Base-by-base conservation (phyloP, 2,888 invertebrate genomes). In the Volucella zonaria region DNA sequence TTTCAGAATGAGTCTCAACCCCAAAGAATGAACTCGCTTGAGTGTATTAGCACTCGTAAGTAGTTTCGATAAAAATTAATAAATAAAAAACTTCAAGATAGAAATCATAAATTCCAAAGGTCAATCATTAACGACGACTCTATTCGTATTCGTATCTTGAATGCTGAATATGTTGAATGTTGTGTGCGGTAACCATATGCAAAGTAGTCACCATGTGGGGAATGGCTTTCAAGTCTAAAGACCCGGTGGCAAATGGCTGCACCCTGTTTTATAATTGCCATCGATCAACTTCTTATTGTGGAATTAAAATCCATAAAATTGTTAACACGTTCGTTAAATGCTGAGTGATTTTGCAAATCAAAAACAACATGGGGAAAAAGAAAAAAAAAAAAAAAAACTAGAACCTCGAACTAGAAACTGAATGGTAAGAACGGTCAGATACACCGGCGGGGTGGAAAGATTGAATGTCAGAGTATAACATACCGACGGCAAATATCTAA, bases 221-320 rank as follows among this genome's bases (percentile, higher is more conserved):
- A 31, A 31, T 31, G 31, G 6, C 6, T 77, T 61, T 67, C 59
- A 71, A 77, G 56, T 31, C 23, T 42, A 23, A 12, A 38, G 56
- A 56, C 47, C 43, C 8, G 43, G 11, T 40, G 14, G 56, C 38
- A 14, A 23, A 15, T 51, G 59, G 79, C 68, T 54, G 83, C 83
- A 80, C 83, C 83, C 75, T 76, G 75, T 83, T 83, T 83, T 61
- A 61, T 80, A 83, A 83, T 80, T 83, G 71, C 80, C 83, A 83
- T 83, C 83, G 80, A 83, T 83, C 83, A 83, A 83, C 75, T 66
- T 79, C 83, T 75, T 59, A 83, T 76, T 83, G 80, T 80, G 31
- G 83, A 70, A 83, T 83, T 83, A 75, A 83, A 70, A 83, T 76
- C 75, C 83, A 83, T 83, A 83, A 83, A 80, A 83, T 83, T 83